Evolutionary conservation across 2,797 vertebrate species (phyloP), one percentile per base, ranked within the genome.

Genomic region (Dipus sagitta): DNA sequence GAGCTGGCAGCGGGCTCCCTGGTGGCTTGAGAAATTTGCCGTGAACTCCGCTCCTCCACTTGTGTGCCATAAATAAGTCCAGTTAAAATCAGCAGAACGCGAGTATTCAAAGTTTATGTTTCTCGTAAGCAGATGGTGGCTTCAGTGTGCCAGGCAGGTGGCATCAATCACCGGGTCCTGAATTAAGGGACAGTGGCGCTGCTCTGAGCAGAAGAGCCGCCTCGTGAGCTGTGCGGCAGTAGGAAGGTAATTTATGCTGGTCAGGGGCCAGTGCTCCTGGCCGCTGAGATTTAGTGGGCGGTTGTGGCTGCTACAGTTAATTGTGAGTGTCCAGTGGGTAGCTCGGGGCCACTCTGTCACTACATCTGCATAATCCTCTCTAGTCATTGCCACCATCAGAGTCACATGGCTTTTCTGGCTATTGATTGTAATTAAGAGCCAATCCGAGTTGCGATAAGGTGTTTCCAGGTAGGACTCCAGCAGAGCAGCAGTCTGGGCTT

Each of bases 371-470:
- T 95, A 93, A 96, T 95, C 97, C 95, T 54, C 92, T 78, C 81
- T 32, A 30, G 86, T 52, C 76, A 64, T 87, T 77, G 38, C 67
- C 32, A 42, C 1, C 68, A 75, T 67, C 47, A 23, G 91, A 96
- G 97, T 87, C 75, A 92, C 97, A 95, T 95, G 91, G 95, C 80
- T 96, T 96, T 96, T 95, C 84, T 95, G 88, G n/a, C 26, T 97
- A 97, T 96, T 96, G 97, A 97, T 96, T 96, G 93, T 92, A 97
- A 97, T 97, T 98, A 98, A 97, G 80, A 79, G 80, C 92, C 94
- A 95, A 93, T 93, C 93, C 76, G 86, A 97, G 96, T 81, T 32
- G 38, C 58, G 96, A 88, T 97, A 96, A 96, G 94, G 54, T 38
- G 87, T 87, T 96, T 88, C 67, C 38, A 52, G 79, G 67, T 1